Evolutionary conservation across 1,140 invertebrate species (phyloP).

Genomic region (Pseudobourletiella spinata): DNA sequence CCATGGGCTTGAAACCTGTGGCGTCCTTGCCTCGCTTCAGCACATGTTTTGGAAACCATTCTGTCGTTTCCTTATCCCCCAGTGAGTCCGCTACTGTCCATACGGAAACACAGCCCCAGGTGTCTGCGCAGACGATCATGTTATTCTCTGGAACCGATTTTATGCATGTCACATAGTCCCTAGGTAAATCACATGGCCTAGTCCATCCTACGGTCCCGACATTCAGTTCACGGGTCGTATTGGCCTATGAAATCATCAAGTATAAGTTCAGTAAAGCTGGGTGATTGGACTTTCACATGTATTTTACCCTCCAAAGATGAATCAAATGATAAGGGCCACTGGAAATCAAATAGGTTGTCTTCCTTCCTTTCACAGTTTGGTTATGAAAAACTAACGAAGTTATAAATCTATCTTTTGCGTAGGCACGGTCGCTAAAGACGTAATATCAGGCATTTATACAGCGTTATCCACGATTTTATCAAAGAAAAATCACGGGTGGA

Average conservation of each 20-base stretch:
- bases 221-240: slow-evolving; percentile 16
- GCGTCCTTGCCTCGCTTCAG: not conserved
- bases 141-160: slow-evolving; percentile 9
- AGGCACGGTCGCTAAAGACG: slow-evolving; percentile 4
- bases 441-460: too few relatives aligned
- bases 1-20: not conserved
- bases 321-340: slow-evolving; percentile 19
- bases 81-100: slow-evolving; percentile 12
- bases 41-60: slow-evolving; percentile 6
- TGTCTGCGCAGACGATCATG: slow-evolving; percentile 10
- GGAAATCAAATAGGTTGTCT: slow-evolving; percentile 14
- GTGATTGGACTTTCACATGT: too few relatives aligned
- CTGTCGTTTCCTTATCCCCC: slow-evolving; percentile 6
- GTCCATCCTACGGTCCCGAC: slow-evolving; percentile 19
- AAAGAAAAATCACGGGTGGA: too few relatives aligned
- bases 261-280: not conserved
- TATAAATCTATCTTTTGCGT: slow-evolving; percentile 11
- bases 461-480: too few relatives aligned
- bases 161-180: slow-evolving; percentile 17
- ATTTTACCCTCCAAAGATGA: slow-evolving; percentile 19
- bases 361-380: not conserved
- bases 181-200: slow-evolving; percentile 5
- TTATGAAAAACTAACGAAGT: slow-evolving; percentile 5
- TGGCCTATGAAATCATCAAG: slow-evolving; percentile 14
- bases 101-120: slow-evolving; percentile 13